A percentile compares a stretch with the other conserved stretches of the same genome.
phyloP scores from a whole-genome alignment of 2,888 invertebrate genomes.

The Oxytorus armatus region DNA sequence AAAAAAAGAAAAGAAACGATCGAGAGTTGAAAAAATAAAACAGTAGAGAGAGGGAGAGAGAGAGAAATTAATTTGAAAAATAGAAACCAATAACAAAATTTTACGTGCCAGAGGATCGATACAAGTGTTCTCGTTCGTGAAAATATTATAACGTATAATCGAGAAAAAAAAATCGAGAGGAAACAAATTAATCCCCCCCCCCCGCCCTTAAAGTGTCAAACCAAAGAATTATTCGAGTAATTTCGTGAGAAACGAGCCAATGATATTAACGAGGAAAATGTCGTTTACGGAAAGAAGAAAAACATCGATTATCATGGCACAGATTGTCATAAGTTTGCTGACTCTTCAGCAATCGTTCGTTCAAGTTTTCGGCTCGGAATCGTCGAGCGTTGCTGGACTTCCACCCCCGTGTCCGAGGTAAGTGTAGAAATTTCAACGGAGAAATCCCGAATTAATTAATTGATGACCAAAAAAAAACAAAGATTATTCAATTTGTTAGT shows the following conservation, averaged over 20 bases:
- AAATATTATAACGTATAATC: background rate
- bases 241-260: slow-evolving; percentile 16
- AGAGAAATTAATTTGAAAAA: background rate
- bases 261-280: slow-evolving; percentile 71
- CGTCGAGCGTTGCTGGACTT: slow-evolving; percentile 63
- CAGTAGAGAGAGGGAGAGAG: slow-evolving; percentile 53
- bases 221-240: slow-evolving; percentile 20
- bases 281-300: slow-evolving; percentile 71
- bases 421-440: slow-evolving; percentile 71
- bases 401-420: slow-evolving; percentile 81
- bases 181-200: background rate
- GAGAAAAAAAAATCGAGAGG: slow-evolving; percentile 34
- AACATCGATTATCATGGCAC: slow-evolving; percentile 71
- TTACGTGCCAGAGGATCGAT: background rate
- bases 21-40: slow-evolving; percentile 22
- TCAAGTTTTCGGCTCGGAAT: slow-evolving; percentile 65
- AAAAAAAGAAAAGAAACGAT: slow-evolving; percentile 21
- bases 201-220: slow-evolving; percentile 6
- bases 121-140: background rate
- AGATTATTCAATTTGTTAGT: background rate
- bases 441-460: slow-evolving; percentile 1
- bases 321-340: slow-evolving; percentile 69
- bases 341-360: slow-evolving; percentile 58
- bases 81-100: slow-evolving; percentile 6
- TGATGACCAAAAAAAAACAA: background rate